A percentile compares a stretch with the other conserved stretches of the same genome.
Conservation (phyloP, 2,888 invertebrate genomes). For the Odontocerum albicorne region DNA sequence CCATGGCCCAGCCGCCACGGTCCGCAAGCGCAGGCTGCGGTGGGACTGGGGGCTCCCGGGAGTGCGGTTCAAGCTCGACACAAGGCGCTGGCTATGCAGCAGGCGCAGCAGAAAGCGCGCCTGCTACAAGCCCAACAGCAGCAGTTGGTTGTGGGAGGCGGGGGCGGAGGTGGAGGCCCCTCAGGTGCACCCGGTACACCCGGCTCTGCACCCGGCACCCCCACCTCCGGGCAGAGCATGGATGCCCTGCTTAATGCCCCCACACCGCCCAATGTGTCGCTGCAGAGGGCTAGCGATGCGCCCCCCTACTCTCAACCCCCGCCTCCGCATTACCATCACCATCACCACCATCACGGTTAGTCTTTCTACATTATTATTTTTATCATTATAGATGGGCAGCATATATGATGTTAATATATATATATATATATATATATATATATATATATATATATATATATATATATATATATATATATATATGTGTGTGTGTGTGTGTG, state of each 20-base stretch:
- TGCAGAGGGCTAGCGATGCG: conserved; percentile 68
- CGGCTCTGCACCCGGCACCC: conserved; percentile 56
- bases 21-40: conserved; percentile 13
- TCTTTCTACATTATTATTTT: too few relatives aligned
- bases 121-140: conserved; percentile 80
- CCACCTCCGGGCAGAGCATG: conserved; percentile 51
- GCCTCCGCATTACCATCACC: conserved; percentile 48
- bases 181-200: conserved; percentile 46
- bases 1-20: conserved; percentile 22
- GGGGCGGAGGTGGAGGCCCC: conserved; percentile 55
- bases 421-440: too few relatives aligned
- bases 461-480: too few relatives aligned
- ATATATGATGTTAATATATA: too few relatives aligned
- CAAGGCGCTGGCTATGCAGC: conserved; percentile 53
- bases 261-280: conserved; percentile 87
- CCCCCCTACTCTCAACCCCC: conserved; percentile 49
- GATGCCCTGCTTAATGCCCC: conserved; percentile 82
- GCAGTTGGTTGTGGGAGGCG: conserved; percentile 66
- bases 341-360: conserved; percentile 43
- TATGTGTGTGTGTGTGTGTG: too few relatives aligned
- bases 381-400: too few relatives aligned
- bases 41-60: not conserved
- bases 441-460: too few relatives aligned
- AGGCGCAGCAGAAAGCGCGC: conserved; percentile 64
- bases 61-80: conserved; percentile 41